These are phyloP conservation scores for Apocheima hispidaria DNA, from an alignment of 2,888 invertebrate genomes.

Conservation along the genomic window DNA sequence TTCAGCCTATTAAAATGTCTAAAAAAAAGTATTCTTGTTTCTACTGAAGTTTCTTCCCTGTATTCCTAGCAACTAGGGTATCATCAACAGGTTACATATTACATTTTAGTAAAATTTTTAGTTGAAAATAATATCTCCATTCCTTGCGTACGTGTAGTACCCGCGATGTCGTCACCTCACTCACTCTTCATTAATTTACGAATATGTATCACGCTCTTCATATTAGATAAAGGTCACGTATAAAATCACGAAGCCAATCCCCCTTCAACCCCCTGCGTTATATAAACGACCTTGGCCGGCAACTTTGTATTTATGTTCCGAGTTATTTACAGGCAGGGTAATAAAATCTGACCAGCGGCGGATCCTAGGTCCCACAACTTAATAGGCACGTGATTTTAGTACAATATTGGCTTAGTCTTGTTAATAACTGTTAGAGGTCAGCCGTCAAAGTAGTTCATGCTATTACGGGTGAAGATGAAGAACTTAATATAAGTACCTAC, in stretches of 20 bases:
- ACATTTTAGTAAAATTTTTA: too few relatives aligned
- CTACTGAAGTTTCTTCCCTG: too few relatives aligned
- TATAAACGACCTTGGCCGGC: slow-evolving; percentile 24
- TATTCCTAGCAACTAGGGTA: too few relatives aligned
- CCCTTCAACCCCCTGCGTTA: slow-evolving; percentile 5
- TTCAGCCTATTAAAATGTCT: too few relatives aligned
- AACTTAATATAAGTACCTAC: neutral
- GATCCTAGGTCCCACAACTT: slow-evolving; percentile 50
- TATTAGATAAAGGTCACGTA: slow-evolving; percentile 33
- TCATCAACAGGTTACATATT: too few relatives aligned
- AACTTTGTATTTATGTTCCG: slow-evolving; percentile 26
- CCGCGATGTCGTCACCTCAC: slow-evolving; percentile 3
- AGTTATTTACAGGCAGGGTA: slow-evolving; percentile 29
- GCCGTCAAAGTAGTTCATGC: neutral
- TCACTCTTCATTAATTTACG: slow-evolving; percentile 28
- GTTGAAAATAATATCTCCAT: neutral
- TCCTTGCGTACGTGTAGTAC: neutral
- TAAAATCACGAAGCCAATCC: slow-evolving; percentile 22
- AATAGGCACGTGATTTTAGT: slow-evolving; percentile 30
- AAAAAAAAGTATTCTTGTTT: too few relatives aligned
- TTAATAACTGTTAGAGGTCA: neutral
- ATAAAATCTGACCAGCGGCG: slow-evolving; percentile 34
- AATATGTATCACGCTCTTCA: slow-evolving; percentile 30
- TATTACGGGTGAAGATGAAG: neutral
- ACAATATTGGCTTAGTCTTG: slow-evolving; percentile 2